Base-by-base conservation (phyloP, 92 coral and sea anemone genomes). In the Ricordea florida region DNA sequence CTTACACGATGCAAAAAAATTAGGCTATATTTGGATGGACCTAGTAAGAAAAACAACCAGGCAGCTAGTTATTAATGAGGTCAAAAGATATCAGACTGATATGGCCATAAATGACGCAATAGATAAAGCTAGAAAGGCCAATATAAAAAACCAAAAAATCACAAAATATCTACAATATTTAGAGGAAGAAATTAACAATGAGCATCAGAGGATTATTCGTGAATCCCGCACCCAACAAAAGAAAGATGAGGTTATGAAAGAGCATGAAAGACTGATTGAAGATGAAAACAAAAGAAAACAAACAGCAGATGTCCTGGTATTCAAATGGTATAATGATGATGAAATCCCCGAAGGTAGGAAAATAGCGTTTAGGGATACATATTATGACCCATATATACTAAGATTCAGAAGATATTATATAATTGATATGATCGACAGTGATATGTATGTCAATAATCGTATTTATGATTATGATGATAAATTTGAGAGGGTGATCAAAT, bases 1-100 rank as follows among this genome's bases (percentile, higher is more conserved):
- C 56, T 37, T 46, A 21, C 28, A 16, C 3, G 41, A 20, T 30
- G 74, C 59, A 0, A 66, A 66, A 66, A 33, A 13, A 32, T 38
- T 66, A 1, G 59, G 74, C 18, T 46, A 66, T 15, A 46, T 26
- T 16, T 66, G 74, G 74, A 44, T 47, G 57, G 74, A 66, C 41
- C 59, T 66, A 3, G 10, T 66, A 4, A 66, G 26, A 25, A 66
- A n/a, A 48, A 33, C 10, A 3, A 47, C 43, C 6, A 44, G 59
- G 28, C 74, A 66, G 22, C 45, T 6, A 7, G 74, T 66, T 14
- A 66, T 66, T 14, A 23, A 26, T 14, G 31, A 53, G 15, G 61
- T 53, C 38, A 16, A 18, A 0, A 53, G 31, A 53, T n/a, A 53
- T 53, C 14, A 22, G 1, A 49, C 10, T 31, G 13, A 20, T 1